Evolutionary conservation across 2,113 vertebrate genomes (phyloP).

Genomic region (Crotalus tigris): DNA sequence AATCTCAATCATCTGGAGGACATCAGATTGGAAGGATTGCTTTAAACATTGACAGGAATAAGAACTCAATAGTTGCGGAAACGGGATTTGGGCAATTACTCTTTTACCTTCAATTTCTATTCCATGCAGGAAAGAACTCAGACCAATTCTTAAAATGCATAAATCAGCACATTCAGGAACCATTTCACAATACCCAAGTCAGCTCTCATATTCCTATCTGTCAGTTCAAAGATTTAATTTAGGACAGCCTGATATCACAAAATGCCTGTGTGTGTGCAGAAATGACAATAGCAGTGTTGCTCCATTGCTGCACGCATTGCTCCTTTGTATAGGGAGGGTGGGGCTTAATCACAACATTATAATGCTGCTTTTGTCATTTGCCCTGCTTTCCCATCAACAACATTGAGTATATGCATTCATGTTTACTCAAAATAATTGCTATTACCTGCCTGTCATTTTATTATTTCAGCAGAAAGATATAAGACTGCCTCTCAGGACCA

Average conservation of each 20-base stretch:
- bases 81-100: neutral
- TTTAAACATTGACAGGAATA: neutral
- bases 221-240: neutral
- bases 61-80: neutral
- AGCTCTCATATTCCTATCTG: neutral
- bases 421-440: neutral
- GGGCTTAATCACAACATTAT: neutral
- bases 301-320: neutral
- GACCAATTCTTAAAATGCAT: neutral
- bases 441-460: neutral
- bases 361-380: neutral
- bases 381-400: neutral
- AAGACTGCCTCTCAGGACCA: neutral
- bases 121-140: neutral
- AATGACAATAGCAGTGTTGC: neutral
- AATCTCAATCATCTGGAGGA: neutral
- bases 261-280: neutral
- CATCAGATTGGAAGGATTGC: neutral
- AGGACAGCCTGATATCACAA: neutral
- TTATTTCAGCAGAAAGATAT: neutral
- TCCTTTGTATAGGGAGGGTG: neutral
- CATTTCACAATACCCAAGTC: neutral
- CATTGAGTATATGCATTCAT: neutral
- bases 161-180: neutral
- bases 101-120: neutral